These are phyloP conservation scores for Microcebus murinus DNA, from an alignment of 2,113 vertebrate species.

Conservation along the genomic window DNA sequence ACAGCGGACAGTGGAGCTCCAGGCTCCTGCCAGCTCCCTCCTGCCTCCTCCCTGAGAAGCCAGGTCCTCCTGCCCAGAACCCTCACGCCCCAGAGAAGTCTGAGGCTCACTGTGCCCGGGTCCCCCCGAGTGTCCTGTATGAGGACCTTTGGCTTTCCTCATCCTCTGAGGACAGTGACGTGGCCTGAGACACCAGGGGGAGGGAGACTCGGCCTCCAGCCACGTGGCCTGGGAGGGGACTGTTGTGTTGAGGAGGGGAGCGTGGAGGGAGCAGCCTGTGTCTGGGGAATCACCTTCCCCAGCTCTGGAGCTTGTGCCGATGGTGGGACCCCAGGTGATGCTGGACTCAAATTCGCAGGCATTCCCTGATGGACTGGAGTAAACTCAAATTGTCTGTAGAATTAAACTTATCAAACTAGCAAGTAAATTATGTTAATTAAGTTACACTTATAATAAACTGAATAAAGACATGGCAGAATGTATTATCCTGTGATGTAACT, in stretches of 20 bases:
- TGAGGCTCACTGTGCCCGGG: fast-evolving
- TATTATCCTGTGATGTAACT: no score
- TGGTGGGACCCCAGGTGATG: not conserved
- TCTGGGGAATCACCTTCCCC: not conserved
- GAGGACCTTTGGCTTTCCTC: not conserved
- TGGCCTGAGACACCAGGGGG: not conserved
- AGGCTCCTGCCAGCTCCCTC: not conserved
- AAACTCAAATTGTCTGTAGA: not conserved
- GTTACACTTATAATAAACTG: no score
- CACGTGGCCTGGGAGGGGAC: not conserved
- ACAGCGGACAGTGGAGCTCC: not conserved
- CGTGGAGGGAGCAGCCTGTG: not conserved
- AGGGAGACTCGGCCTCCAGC: no score
- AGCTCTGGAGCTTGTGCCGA: fast-evolving
- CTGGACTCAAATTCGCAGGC: not conserved
- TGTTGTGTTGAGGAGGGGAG: not conserved
- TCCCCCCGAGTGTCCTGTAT: not conserved
- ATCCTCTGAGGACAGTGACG: not conserved
- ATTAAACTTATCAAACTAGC: not conserved
- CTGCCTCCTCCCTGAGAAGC: not conserved
- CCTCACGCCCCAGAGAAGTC: no score
- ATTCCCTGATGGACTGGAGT: not conserved
- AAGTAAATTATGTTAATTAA: not conserved
- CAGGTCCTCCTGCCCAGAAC: no score
- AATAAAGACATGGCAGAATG: no score